Base-by-base conservation (phyloP, 2,888 invertebrate species). In the Osmoderma eremita region DNA sequence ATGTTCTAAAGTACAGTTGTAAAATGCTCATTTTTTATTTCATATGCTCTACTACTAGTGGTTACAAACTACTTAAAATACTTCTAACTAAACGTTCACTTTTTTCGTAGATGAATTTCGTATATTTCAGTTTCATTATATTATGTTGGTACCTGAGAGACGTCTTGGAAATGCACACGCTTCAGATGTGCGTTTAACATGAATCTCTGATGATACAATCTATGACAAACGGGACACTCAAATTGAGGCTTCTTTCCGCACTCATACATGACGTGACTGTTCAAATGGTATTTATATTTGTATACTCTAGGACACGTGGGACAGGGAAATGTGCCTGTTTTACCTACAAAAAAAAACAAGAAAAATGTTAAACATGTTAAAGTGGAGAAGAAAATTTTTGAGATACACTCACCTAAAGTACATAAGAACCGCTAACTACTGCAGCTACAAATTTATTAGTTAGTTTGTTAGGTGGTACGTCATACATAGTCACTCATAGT, bases 251-350 rank as follows among this genome's bases (percentile, higher is more conserved):
- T 76, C 70, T 78, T 80, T 53, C 88, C 87, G 78, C 92, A 93
- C 80, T 92, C 92, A 81, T 90, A 88, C 77, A 87, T 88, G 74
- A 88, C 85, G 80, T 92, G 92, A 65, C 91, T 87, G 77, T 87
- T 88, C 67, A 92, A 82, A 22, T 90, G 90, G 67, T 88, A 88
- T 77, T 89, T 88, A 81, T 88, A 86, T 79, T 88, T 88, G 85
- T 93, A 94, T 67, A 88, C 86, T 83, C 92, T 93, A 65, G 89
- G 89, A 79, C 93, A 93, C 71, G 84, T 84, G 73, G 84, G 85
- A 82, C 90, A 90, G 38, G 39, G 24, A 48, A 62, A 69, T 13
- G 42, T 22, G 1, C 42, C 64, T 42, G 39, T 45, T 13, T 17
- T 49, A 48, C 58, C 50, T 51, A 38, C 5, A 30, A 63, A 50